These are phyloP conservation scores for Acanthoscelides obtectus DNA, from an alignment of 2,888 invertebrate genomes.

Conservation along the genomic window DNA sequence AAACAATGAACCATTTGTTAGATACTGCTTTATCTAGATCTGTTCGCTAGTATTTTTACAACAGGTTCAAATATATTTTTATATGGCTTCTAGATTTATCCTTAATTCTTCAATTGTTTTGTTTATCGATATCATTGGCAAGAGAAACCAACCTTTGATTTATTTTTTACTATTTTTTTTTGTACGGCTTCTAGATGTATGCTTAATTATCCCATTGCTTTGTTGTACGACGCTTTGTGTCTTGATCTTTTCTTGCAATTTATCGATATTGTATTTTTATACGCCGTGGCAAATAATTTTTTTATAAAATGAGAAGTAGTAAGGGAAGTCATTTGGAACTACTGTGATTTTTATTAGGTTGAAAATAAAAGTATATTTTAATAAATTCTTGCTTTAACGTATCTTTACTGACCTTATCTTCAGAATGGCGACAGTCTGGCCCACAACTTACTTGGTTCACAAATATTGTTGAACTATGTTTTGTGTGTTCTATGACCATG, in stretches of 20 bases:
- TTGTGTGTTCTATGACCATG: no score
- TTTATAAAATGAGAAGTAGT: not conserved
- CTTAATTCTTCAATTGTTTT: not conserved
- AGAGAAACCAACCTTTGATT: no score
- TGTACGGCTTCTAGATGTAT: not conserved
- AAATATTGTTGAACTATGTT: no score
- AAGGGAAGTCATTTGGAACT: not conserved
- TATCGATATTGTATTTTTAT: not conserved
- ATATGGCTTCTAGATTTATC: not conserved
- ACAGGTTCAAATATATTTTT: not conserved
- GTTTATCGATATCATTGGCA: not conserved
- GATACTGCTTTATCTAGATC: no score
- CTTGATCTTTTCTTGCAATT: not conserved
- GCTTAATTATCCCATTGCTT: not conserved
- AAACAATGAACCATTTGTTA: no score
- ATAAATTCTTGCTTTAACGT: not conserved
- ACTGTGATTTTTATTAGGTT: not conserved
- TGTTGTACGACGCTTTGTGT: not conserved
- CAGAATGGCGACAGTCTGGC: no score
- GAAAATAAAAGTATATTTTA: not conserved
- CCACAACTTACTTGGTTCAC: no score
- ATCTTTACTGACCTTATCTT: no score
- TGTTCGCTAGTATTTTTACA: not conserved
- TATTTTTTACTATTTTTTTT: no score
- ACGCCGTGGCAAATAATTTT: not conserved